Base-by-base conservation (phyloP, 2,888 invertebrate genomes). In the Lysandra coridon region DNA sequence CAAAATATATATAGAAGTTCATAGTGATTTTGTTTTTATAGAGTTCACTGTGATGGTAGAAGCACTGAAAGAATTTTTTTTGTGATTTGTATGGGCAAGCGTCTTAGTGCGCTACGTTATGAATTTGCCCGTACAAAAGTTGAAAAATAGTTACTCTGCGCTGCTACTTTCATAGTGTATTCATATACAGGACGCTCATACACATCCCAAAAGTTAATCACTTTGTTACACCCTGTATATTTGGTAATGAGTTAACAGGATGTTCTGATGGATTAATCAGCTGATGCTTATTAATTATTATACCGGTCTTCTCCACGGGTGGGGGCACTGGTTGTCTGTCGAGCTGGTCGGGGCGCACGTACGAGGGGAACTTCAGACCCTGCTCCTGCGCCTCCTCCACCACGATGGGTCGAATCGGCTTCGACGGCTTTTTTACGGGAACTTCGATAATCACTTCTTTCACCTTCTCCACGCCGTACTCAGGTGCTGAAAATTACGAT, bases 241-340 rank as follows among this genome's bases (percentile, higher is more conserved):
- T 10, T 49, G 49, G 10, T 49, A 57, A 57, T 17, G 57, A 57
- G 4, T 17, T 1, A 57, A 57, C 57, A 57, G 57, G 57, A 17
- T 57, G 12, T 49, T 12, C 49, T 12, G 10, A 0, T 49, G 10
- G 49, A 10, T 49, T 49, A 57, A 17, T 57, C 57, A 17, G 4
- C 57, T 57, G 17, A 57, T 57, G 14, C 14, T n/a, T 23, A n/a
- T n/a, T 23, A 62, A n/a, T 62, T n/a, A n/a, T 4, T 80, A 23
- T 62, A 82, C 83, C 80, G 17, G 79, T 60, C 12, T 57, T 57
- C 23, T 44, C 74, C 53, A 83, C 10, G 33, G 62, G 40, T 4
- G 83, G 83, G 30, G 64, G 80, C n/a, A 62, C 73, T 7, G 79
- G 78, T 23, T 80, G 37, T 49, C 81, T 77, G 69, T 82, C 83